These are phyloP conservation scores for Brachionus koreanus DNA, from an alignment of 1,140 invertebrate genomes.

Conservation along the genomic window DNA sequence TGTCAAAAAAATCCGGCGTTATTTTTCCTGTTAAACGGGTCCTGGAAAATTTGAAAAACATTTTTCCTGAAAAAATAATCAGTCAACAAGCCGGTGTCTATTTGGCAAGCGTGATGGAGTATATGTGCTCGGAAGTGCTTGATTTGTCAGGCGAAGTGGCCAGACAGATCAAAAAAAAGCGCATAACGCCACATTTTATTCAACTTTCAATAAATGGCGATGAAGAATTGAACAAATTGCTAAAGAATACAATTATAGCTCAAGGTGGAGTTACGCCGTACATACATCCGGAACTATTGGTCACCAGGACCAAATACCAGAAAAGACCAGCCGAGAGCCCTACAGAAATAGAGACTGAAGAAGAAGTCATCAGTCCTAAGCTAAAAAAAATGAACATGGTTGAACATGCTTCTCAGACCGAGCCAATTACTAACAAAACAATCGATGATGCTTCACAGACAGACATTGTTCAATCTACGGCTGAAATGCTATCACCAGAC, in stretches of 20 bases:
- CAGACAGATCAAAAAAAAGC: neutral
- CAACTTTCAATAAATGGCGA: slow-evolving; percentile 1
- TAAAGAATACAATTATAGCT: slow-evolving; percentile 36
- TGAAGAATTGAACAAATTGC: neutral
- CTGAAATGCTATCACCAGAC: neutral
- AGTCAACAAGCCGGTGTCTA: slow-evolving; percentile 7
- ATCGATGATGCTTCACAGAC: neutral
- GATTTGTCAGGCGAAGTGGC: neutral
- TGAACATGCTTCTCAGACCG: neutral
- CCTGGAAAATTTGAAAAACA: neutral
- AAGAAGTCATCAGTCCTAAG: neutral
- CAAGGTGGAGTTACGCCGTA: slow-evolving; percentile 32
- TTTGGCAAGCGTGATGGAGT: slow-evolving; percentile 27
- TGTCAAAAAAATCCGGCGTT: slow-evolving; percentile 7
- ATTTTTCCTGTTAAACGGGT: slow-evolving; percentile 27
- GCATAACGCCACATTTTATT: slow-evolving; percentile 17
- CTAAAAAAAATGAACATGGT: neutral
- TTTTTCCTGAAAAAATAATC: slow-evolving; percentile 4
- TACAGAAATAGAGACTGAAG: neutral
- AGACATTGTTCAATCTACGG: neutral
- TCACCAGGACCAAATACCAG: neutral
- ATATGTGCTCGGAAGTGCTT: slow-evolving; percentile 13
- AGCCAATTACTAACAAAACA: neutral
- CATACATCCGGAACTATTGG: slow-evolving; percentile 9
- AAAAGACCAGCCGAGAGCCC: neutral